Evolutionary conservation across 2,797 vertebrate genomes (phyloP).

Genomic region (Microctenopoma steveboyesi): DNA sequence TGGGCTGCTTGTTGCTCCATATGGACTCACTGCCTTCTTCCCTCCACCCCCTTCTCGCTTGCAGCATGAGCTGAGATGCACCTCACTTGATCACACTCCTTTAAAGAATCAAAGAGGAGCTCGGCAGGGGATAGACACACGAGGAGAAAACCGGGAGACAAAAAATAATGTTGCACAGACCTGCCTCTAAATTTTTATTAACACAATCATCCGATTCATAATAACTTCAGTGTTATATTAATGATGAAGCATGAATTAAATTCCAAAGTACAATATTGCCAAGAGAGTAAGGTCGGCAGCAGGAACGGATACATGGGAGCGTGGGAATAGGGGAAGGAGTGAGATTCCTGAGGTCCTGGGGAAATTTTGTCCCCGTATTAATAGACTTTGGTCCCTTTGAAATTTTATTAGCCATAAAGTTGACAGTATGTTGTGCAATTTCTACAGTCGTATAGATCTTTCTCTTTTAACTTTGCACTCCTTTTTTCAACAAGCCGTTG

Average conservation of each 20-base stretch:
- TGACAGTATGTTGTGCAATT: slow-evolving; percentile 86
- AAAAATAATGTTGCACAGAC: slow-evolving; percentile 17
- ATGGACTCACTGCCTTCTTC: slow-evolving; percentile 65
- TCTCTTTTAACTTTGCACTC: slow-evolving; percentile 70
- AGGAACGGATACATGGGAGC: slow-evolving; percentile 72
- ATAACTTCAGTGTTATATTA: slow-evolving; percentile 45
- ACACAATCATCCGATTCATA: slow-evolving; percentile 3
- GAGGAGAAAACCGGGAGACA: slow-evolving; percentile 10
- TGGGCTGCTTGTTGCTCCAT: slow-evolving; percentile 79
- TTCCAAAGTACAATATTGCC: slow-evolving; percentile 50
- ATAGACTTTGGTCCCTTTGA: slow-evolving; percentile 93
- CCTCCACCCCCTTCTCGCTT: slow-evolving; percentile 40
- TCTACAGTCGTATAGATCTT: slow-evolving; percentile 73
- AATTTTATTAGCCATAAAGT: slow-evolving; percentile 98
- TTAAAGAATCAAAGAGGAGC: slow-evolving; percentile 56
- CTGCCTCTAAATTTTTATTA: slow-evolving; percentile 11
- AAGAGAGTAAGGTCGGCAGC: slow-evolving; percentile 42
- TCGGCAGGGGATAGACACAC: slow-evolving; percentile 26
- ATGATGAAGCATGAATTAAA: slow-evolving; percentile 46
- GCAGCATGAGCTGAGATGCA: slow-evolving; percentile 43
- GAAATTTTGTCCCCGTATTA: slow-evolving; percentile 89
- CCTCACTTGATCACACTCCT: slow-evolving; percentile 53
- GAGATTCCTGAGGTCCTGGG: slow-evolving; percentile 86
- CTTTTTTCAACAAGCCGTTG: slow-evolving; percentile 75
- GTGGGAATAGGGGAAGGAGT: slow-evolving; percentile 85